Evolutionary conservation across 1,140 invertebrate species (phyloP).

Genomic region (Drosophila kurseongensis): DNA sequence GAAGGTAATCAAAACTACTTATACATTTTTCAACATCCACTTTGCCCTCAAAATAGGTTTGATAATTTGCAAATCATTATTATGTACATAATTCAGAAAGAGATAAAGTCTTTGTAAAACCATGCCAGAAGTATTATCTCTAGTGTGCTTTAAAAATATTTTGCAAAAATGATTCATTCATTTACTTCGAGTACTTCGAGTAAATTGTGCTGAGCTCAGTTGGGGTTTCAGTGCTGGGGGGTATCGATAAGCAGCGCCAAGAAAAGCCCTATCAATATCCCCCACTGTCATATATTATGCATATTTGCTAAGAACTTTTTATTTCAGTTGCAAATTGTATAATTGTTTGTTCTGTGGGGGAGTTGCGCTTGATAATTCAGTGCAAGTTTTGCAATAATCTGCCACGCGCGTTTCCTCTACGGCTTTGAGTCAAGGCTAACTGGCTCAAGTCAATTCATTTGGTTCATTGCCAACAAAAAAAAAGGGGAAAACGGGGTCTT

Average conservation of each 20-base stretch:
- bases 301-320: slow-evolving; percentile 13
- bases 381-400: slow-evolving; percentile 40
- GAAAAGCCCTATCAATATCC: slow-evolving; percentile 7
- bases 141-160: slow-evolving; percentile 15
- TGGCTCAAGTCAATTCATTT: slow-evolving; percentile 19
- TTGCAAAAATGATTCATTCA: slow-evolving; percentile 17
- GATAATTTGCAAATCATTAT: slow-evolving; percentile 31
- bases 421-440: slow-evolving; percentile 28
- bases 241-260: slow-evolving; percentile 5
- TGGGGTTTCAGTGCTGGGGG: slow-evolving; percentile 2
- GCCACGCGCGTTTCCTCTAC: slow-evolving; percentile 28
- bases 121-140: slow-evolving; percentile 24
- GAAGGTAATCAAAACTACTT: not conserved
- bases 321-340: slow-evolving; percentile 24
- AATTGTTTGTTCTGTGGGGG: slow-evolving; percentile 24
- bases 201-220: not conserved
- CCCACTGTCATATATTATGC: slow-evolving; percentile 9
- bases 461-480: slow-evolving; percentile 29
- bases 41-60: not conserved
- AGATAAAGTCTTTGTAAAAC: slow-evolving; percentile 19
- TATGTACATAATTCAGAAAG: slow-evolving; percentile 7
- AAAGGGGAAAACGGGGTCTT: not conserved
- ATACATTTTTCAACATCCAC: slow-evolving; percentile 7
- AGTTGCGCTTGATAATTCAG: slow-evolving; percentile 28
- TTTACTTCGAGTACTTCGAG: not conserved